phyloP scores from a whole-genome alignment of 64 coral and sea anemone genomes.

The Dendrophyllia cribrosa region DNA sequence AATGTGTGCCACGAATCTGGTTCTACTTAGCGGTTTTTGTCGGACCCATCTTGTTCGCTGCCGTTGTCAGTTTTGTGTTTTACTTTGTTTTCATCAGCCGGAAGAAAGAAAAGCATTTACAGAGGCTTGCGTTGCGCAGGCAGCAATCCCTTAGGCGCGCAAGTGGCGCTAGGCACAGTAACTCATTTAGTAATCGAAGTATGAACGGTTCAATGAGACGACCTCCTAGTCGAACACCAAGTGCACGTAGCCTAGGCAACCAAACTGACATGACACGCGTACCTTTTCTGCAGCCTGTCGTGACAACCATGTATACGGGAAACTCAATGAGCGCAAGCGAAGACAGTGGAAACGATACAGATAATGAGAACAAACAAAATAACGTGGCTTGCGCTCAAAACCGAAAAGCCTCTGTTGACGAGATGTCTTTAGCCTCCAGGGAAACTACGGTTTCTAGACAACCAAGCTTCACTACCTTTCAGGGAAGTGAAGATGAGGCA shows the following conservation, averaged over 20 bases:
- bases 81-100: slow-evolving; percentile 68
- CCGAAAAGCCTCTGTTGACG: not conserved
- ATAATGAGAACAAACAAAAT: not conserved
- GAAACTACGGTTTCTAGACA: slow-evolving; percentile 30
- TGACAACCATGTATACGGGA: slow-evolving; percentile 41
- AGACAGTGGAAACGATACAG: slow-evolving; percentile 3
- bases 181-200: slow-evolving; percentile 12
- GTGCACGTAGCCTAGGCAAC: slow-evolving; percentile 61
- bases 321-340: slow-evolving; percentile 3
- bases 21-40: slow-evolving; percentile 85
- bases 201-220: slow-evolving; percentile 58
- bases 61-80: slow-evolving; percentile 41
- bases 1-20: slow-evolving; percentile 84
- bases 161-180: not conserved
- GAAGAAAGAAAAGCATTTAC: not conserved
- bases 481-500: slow-evolving; percentile 18
- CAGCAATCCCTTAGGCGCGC: slow-evolving; percentile 54
- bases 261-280: slow-evolving; percentile 15
- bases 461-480: slow-evolving; percentile 58
- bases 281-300: slow-evolving; percentile 13
- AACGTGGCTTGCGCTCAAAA: not conserved
- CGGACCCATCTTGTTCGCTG: slow-evolving; percentile 53
- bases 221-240: slow-evolving; percentile 66
- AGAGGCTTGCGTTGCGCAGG: slow-evolving; percentile 39
- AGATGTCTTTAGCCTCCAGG: slow-evolving; percentile 8